Evolutionary conservation across 64 coral and sea anemone species (phyloP).

Genomic region (Montipora capricornis): DNA sequence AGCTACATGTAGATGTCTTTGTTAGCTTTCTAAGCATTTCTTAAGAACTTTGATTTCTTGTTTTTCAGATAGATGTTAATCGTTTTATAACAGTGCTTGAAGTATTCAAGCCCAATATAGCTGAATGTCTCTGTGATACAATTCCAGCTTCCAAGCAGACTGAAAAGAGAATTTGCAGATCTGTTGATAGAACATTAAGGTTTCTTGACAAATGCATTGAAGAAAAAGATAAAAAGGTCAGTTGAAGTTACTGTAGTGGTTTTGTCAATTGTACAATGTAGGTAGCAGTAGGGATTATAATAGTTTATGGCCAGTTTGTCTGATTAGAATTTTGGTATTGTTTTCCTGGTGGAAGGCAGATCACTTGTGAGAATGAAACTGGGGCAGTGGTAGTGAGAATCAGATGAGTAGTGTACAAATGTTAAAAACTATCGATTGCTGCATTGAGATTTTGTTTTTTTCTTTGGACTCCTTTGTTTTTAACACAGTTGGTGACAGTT

Average conservation of each 20-base stretch:
- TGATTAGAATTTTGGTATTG: too few relatives aligned
- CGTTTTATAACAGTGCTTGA: constrained; percentile 61
- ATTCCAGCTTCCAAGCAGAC: constrained; percentile 79
- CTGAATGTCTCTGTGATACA: constrained; percentile 90
- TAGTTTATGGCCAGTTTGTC: too few relatives aligned
- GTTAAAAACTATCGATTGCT: too few relatives aligned
- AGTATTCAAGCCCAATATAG: constrained; percentile 68
- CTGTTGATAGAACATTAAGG: constrained; percentile 85
- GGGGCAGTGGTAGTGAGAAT: too few relatives aligned
- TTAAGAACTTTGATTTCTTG: not conserved
- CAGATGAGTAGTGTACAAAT: too few relatives aligned
- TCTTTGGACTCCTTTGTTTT: too few relatives aligned
- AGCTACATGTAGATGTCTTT: not conserved
- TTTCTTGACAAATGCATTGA: constrained; percentile 79
- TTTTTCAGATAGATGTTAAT: constrained; percentile 66
- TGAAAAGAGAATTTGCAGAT: constrained; percentile 86
- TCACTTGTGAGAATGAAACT: too few relatives aligned
- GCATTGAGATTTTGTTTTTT: too few relatives aligned
- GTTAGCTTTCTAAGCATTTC: not conserved
- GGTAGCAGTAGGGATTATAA: too few relatives aligned
- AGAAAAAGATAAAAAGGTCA: constrained; percentile 69
- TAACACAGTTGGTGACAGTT: too few relatives aligned
- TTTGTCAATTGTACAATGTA: too few relatives aligned
- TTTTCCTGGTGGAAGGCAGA: too few relatives aligned
- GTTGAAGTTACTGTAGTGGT: not conserved